A percentile compares a stretch with the other conserved stretches of the same genome.
Conservation (phyloP, 1,140 invertebrate genomes). For the Drosophila fuyamai region DNA sequence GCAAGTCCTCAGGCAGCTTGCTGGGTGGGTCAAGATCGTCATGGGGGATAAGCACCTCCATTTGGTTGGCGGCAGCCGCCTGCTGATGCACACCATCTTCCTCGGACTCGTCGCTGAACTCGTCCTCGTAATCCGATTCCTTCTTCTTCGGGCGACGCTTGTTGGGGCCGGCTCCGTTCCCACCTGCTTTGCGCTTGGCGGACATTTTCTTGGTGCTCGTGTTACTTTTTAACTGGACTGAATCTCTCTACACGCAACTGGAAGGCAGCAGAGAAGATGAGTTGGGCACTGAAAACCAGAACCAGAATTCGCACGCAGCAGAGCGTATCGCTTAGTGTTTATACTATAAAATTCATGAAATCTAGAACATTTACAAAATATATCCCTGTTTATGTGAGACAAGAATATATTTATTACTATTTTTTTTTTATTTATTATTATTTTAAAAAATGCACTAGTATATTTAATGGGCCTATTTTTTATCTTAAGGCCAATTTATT, state of each 20-base stretch:
- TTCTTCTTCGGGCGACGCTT: constrained; percentile 86
- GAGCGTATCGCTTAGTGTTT: constrained; percentile 44
- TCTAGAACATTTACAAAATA: neutral
- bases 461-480: no score
- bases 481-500: no score
- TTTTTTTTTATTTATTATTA: no score
- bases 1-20: constrained; percentile 87
- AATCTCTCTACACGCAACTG: constrained; percentile 43
- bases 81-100: constrained; percentile 65
- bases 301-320: constrained; percentile 61
- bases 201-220: constrained; percentile 64
- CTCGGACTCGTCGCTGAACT: constrained; percentile 85
- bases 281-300: constrained; percentile 32
- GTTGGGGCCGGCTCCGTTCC: constrained; percentile 76
- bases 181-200: constrained; percentile 82
- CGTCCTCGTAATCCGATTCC: constrained; percentile 86
- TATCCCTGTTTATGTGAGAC: no score
- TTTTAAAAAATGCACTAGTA: no score
- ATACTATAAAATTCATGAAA: neutral
- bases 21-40: constrained; percentile 85
- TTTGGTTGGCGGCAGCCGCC: constrained; percentile 74
- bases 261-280: constrained; percentile 31
- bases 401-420: no score
- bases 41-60: constrained; percentile 85
- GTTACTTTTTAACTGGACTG: constrained; percentile 20